phyloP scores from a whole-genome alignment of 2,888 invertebrate genomes.

The Ochlodes sylvanus region DNA sequence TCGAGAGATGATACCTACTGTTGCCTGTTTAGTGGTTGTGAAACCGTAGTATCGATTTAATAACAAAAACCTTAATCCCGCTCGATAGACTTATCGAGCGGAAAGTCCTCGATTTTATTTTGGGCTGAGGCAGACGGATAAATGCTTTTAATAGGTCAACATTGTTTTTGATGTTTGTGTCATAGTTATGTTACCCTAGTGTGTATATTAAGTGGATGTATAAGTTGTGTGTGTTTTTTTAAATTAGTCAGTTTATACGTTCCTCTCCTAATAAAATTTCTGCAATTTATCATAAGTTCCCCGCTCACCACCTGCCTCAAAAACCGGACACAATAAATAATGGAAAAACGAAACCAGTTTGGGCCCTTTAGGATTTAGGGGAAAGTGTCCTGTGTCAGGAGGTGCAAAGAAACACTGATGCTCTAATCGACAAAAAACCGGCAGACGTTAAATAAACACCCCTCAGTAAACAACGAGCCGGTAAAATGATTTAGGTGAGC shows the following conservation, averaged over 20 bases:
- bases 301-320: constrained; percentile 69
- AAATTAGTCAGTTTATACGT: background rate
- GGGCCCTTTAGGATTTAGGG: constrained; percentile 61
- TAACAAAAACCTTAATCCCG: background rate
- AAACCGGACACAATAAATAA: constrained; percentile 80
- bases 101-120: no score
- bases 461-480: background rate
- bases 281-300: constrained; percentile 50
- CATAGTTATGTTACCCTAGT: no score
- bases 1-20: background rate
- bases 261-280: constrained; percentile 3
- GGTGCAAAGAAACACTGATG: constrained; percentile 32
- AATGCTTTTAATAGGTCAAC: no score
- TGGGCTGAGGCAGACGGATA: no score
- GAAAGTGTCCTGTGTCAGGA: constrained; percentile 61
- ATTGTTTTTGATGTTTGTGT: no score
- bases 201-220: no score
- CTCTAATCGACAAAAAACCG: constrained; percentile 22
- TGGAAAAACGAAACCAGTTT: constrained; percentile 59
- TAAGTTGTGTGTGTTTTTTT: background rate
- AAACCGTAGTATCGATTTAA: background rate
- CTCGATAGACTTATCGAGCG: no score
- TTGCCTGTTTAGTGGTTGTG: constrained; percentile 1
- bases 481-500: background rate
- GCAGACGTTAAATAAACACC: background rate